Base-by-base conservation (phyloP, 1,140 invertebrate species). In the Drosophila sp. region DNA sequence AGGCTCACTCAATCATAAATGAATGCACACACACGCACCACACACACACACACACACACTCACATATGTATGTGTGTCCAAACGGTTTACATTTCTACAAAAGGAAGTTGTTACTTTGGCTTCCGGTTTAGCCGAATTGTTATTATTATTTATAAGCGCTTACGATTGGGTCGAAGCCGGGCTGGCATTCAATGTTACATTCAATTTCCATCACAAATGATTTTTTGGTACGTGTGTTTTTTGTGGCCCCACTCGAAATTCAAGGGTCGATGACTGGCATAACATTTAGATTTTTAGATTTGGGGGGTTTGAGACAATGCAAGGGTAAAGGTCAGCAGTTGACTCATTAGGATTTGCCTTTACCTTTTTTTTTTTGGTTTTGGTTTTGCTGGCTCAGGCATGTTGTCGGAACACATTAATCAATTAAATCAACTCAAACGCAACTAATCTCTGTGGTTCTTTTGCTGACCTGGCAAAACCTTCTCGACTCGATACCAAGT, bases 21-120 rank as follows among this genome's bases (percentile, higher is more conserved):
- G 66, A 70, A 71, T 66, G 61, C 62, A 62, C 79, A 72, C 61
- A 66, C 75, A 81, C 17, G 17, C 68, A 83, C 66, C 63, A 76
- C 67, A 82, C 66, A 83, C 76, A 74, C 58, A 58, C 60, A 57
- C 61, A 82, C 35, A 55, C 29, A 56, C 66, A 66, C 50, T 10
- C 64, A 71, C 62, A 66, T 73, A 72, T 86, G 76, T 50, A 83
- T 79, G 87, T 86, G 72, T 86, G 83, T 83, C 76, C 79, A 79
- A 81, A 63, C 75, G 79, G 74, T 76, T 75, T 76, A 79, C 83
- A 86, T 87, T 87, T 64, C 67, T 72, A 87, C 83, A 80, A 89
- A 87, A 89, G 83, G 83, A 87, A 87, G 84, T 87, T 87, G 84
- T 87, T 87, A 87, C 86, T 87, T 68, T 66, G 76, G 80, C 80